These are phyloP conservation scores for Vicugna pacos DNA, from an alignment of 2,113 vertebrate species.

Conservation along the genomic window DNA sequence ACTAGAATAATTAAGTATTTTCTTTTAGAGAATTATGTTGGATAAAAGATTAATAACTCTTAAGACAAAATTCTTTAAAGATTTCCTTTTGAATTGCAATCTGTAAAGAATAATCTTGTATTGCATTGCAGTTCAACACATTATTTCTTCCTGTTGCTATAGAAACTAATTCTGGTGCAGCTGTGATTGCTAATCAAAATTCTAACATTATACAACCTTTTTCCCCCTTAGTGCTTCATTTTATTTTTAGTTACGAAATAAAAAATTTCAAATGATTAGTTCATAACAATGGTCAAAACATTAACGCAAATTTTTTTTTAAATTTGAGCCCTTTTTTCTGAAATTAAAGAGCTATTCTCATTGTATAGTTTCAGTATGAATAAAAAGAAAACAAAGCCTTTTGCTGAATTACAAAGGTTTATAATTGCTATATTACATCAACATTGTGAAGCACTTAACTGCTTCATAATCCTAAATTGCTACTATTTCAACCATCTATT, in stretches of 20 bases:
- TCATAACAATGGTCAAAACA: conserved; percentile 86
- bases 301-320: conserved; percentile 75
- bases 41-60: conserved; percentile 79
- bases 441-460: conserved; percentile 80
- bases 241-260: conserved; percentile 86
- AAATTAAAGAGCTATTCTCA: conserved; percentile 77
- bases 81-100: conserved; percentile 86
- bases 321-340: conserved; percentile 67
- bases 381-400: conserved; percentile 83
- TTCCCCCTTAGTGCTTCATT: conserved; percentile 82
- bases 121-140: conserved; percentile 88
- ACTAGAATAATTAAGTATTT: conserved; percentile 72
- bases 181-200: conserved; percentile 92
- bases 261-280: conserved; percentile 81
- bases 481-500: conserved; percentile 69
- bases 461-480: conserved; percentile 73
- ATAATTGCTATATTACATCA: conserved; percentile 84
- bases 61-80: conserved; percentile 84
- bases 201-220: conserved; percentile 87
- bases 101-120: conserved; percentile 88
- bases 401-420: conserved; percentile 82
- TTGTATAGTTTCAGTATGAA: conserved; percentile 77
- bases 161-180: conserved; percentile 92
- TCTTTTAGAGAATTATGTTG: conserved; percentile 67
- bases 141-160: conserved; percentile 91